Percentiles rank a stretch among this genome's conserved stretches.
These are phyloP conservation scores for Oenanthe melanoleuca DNA, from an alignment of 2,113 vertebrate genomes.

Conservation along the genomic window DNA sequence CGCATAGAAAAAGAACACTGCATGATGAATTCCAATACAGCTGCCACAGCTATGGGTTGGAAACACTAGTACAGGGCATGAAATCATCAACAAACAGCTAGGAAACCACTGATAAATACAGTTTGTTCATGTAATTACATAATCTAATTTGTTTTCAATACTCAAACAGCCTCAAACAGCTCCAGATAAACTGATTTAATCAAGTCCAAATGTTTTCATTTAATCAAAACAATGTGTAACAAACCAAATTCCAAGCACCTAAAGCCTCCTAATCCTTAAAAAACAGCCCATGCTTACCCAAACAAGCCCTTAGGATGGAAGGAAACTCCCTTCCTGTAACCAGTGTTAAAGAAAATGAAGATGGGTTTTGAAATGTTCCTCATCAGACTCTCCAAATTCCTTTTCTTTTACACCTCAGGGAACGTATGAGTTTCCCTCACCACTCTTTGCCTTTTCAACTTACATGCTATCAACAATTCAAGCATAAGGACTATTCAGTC, in stretches of 20 bases:
- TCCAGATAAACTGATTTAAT: slow-evolving; percentile 42
- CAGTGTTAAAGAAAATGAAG: neutral
- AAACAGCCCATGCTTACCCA: slow-evolving; percentile 44
- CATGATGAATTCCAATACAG: neutral
- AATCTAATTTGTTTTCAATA: slow-evolving; percentile 45
- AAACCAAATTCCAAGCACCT: slow-evolving; percentile 70
- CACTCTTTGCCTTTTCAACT: slow-evolving; percentile 35
- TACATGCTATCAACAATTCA: neutral
- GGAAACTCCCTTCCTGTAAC: slow-evolving; percentile 33
- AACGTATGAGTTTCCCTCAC: slow-evolving; percentile 1
- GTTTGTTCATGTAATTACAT: slow-evolving; percentile 28
- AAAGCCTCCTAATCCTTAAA: slow-evolving; percentile 67
- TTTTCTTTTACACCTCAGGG: slow-evolving; percentile 60
- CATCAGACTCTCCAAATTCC: slow-evolving; percentile 39
- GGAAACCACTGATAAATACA: neutral
- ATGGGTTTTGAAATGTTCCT: slow-evolving; percentile 41
- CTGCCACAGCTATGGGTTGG: neutral
- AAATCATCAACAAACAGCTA: slow-evolving; percentile 1
- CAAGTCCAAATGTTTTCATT: slow-evolving; percentile 61
- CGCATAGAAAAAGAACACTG: neutral
- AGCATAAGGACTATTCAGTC: slow-evolving; percentile 1
- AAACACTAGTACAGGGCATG: neutral
- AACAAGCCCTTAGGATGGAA: slow-evolving; percentile 47
- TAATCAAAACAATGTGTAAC: slow-evolving; percentile 71
- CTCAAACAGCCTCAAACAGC: neutral